Base-by-base conservation (phyloP, 1,140 invertebrate genomes). In the Cyphomyrmex costatus region DNA sequence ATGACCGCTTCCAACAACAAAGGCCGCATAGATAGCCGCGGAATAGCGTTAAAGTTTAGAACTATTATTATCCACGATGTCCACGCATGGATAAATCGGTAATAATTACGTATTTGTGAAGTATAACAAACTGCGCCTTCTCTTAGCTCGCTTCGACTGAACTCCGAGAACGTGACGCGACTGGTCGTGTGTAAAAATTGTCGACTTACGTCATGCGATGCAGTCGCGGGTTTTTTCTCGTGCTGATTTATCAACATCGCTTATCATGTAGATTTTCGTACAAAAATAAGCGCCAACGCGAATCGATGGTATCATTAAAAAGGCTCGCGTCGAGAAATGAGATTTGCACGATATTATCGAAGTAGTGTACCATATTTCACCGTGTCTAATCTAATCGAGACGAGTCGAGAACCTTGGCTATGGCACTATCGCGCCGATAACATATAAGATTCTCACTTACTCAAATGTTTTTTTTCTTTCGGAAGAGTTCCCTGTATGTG, bases 331-430 rank as follows among this genome's bases (percentile, higher is more conserved):
- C 19, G 49, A 16, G 12, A n/a, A 14, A 8, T 3, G 21, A 83
- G 60, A 30, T 73, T 80, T 61, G 53, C 24, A 24, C 24, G 79
- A 82, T 58, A 27, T 78, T 89, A 89, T 89, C 85, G 30, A 83
- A 73, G 61, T 86, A 33, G 73, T 80, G 27, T 60, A 89, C 36
- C 68, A 42, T 42, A 63, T 49, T 86, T 53, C 70, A 12, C n/a
- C n/a, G 16, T 46, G 60, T 49, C 60, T 79, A 89, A 90, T 90
- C 89, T 90, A 90, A 90, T 90, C 58, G 46, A 8, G 56, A 87
- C 16, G 60, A 49, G 65, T 85, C 61, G 46, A 60, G 36, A 86
- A 36, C 16, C 76, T 86, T 79, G 84, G 30, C 65, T 86, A 61
- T 79, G 76, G 30, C 73, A 36, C 53, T 86, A 70, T 86, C 76